Evolutionary conservation across 53 echinoderm and acorn worm genomes (phyloP).

Genomic region (Antedon mediterranea): DNA sequence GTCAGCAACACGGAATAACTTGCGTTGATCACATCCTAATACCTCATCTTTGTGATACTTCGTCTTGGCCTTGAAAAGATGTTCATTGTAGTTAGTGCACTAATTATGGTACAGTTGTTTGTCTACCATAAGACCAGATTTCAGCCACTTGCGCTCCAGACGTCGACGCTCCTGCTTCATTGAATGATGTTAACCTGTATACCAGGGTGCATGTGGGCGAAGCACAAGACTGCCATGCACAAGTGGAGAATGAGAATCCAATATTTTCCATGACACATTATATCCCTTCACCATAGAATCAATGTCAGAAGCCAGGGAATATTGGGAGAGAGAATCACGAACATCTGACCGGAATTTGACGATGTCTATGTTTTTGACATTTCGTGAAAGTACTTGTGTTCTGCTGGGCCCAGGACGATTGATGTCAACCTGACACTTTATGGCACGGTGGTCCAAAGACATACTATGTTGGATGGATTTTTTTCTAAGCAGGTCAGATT

Average conservation of each 20-base stretch:
- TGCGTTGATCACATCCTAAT: too few species aligned
- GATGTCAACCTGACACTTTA: constrained; percentile 2
- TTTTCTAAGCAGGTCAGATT: neutral
- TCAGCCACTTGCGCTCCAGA: too few species aligned
- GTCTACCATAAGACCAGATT: too few species aligned
- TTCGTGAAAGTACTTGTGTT: neutral
- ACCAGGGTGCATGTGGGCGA: constrained; percentile 29
- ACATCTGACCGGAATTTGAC: neutral
- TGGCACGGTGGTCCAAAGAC: constrained; percentile 25
- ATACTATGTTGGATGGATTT: neutral
- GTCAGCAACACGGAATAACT: constrained; percentile 5
- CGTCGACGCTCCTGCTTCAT: too few species aligned
- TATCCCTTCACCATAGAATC: neutral
- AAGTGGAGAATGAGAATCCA: constrained; percentile 4
- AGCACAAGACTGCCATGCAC: neutral
- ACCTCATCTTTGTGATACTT: too few species aligned
- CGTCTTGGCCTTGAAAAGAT: too few species aligned
- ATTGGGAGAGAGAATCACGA: too few species aligned
- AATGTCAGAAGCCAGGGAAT: neutral
- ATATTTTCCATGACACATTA: neutral
- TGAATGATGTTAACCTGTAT: constrained; percentile 8
- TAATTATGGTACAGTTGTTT: too few species aligned
- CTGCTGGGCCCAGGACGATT: neutral
- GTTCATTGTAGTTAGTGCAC: too few species aligned
- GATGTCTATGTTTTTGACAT: neutral